These are phyloP conservation scores for Barbus barbus DNA, from an alignment of 2,113 vertebrate species.

Conservation along the genomic window DNA sequence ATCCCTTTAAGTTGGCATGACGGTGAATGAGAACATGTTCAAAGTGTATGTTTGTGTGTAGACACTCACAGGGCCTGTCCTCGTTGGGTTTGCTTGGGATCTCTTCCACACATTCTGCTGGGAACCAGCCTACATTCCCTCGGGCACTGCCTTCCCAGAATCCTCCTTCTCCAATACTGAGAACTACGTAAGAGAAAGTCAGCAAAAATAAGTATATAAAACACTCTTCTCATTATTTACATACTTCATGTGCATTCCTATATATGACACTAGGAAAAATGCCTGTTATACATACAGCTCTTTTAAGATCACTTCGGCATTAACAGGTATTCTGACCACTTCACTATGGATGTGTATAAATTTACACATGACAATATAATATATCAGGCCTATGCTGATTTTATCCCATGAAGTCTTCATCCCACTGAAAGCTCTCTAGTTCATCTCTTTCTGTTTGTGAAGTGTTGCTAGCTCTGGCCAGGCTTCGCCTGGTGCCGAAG, in stretches of 20 bases:
- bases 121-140: slow-evolving; percentile 87
- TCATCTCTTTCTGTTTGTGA: slow-evolving; percentile 1
- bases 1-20: neutral
- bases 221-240: neutral
- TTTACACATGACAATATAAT: neutral
- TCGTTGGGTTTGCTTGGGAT: slow-evolving; percentile 82
- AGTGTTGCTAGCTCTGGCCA: slow-evolving; percentile 1
- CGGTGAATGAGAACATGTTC: no score
- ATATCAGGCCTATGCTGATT: neutral
- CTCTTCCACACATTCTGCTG: slow-evolving; percentile 88
- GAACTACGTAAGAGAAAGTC: slow-evolving; percentile 68
- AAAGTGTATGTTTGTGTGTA: slow-evolving; percentile 32
- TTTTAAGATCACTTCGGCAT: neutral
- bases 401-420: neutral
- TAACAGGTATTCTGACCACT: neutral
- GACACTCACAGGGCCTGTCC: slow-evolving; percentile 81
- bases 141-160: slow-evolving; percentile 90
- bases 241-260: neutral
- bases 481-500: slow-evolving; percentile 1
- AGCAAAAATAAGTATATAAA: neutral
- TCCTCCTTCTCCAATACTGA: slow-evolving; percentile 87
- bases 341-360: neutral
- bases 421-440: neutral
- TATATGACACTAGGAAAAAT: neutral
- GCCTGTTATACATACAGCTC: neutral